phyloP scores from a whole-genome alignment of 2,888 invertebrate genomes.

The Limnephilus marmoratus region DNA sequence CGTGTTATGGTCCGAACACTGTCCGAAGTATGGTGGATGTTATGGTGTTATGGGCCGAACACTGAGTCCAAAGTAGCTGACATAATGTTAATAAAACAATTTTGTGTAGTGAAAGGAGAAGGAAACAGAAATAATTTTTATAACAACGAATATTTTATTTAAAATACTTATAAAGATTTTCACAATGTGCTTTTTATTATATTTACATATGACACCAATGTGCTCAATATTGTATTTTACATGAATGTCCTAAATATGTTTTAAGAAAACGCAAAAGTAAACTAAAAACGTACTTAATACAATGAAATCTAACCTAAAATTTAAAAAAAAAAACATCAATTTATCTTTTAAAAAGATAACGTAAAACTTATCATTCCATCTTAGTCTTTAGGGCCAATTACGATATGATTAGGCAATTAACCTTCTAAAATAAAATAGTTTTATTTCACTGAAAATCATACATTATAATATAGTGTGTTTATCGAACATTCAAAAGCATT shows the following conservation, averaged over 20 bases:
- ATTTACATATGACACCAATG: conserved; percentile 39
- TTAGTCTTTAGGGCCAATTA: neutral
- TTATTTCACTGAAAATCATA: too few relatives aligned
- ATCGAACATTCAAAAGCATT: too few relatives aligned
- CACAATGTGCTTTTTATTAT: conserved; percentile 41
- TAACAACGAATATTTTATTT: conserved; percentile 52
- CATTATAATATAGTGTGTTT: too few relatives aligned
- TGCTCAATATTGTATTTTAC: conserved; percentile 28
- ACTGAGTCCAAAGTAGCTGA: too few relatives aligned
- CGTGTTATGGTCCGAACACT: too few relatives aligned
- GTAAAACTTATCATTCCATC: neutral
- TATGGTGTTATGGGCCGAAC: too few relatives aligned
- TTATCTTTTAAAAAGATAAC: too few relatives aligned
- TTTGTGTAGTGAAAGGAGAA: neutral
- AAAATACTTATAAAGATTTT: conserved; percentile 50
- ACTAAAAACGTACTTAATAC: neutral
- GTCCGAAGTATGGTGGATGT: too few relatives aligned
- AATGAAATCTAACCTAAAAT: neutral
- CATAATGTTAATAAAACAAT: neutral
- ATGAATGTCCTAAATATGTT: conserved; percentile 14
- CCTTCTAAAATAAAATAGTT: too few relatives aligned
- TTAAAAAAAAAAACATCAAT: neutral
- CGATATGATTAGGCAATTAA: too few relatives aligned
- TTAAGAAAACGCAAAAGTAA: neutral
- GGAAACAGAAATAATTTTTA: neutral